Conservation (phyloP, 2,113 vertebrate species). For the Hippolais icterina region DNA sequence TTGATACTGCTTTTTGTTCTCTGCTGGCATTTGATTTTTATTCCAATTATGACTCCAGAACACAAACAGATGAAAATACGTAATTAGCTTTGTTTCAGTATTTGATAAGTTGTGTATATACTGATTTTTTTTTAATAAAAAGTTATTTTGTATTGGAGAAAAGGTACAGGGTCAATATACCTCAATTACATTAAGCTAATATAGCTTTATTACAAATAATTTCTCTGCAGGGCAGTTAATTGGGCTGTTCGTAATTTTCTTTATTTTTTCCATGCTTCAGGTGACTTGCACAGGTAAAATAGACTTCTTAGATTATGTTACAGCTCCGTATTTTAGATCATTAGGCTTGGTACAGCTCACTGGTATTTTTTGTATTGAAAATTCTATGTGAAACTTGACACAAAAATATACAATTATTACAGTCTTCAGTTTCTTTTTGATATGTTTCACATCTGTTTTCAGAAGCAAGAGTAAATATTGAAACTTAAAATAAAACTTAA, state of each 20-base stretch:
- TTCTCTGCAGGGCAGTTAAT: neutral
- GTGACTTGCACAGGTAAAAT: neutral
- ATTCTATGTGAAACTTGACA: neutral
- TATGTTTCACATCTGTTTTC: neutral
- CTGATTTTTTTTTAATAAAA: too few relatives aligned
- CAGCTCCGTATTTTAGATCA: neutral
- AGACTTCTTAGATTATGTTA: neutral
- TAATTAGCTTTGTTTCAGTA: neutral
- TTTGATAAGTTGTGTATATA: neutral
- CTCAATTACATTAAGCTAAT: neutral
- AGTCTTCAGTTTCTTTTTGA: neutral
- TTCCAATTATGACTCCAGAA: neutral
- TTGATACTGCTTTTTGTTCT: neutral
- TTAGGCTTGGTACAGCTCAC: neutral
- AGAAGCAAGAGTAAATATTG: neutral
- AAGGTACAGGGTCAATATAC: neutral
- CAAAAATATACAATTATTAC: neutral
- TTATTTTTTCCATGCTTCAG: neutral
- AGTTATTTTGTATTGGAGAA: conserved; percentile 22
- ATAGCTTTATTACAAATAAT: neutral
- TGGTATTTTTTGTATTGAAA: neutral
- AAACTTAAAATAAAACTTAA: neutral
- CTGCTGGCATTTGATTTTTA: neutral
- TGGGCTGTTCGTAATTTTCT: neutral
- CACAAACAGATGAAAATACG: neutral